Percentiles rank a stretch among this genome's conserved stretches.
Conservation (phyloP, 2,113 vertebrate species). For the Neoarius graeffei region DNA sequence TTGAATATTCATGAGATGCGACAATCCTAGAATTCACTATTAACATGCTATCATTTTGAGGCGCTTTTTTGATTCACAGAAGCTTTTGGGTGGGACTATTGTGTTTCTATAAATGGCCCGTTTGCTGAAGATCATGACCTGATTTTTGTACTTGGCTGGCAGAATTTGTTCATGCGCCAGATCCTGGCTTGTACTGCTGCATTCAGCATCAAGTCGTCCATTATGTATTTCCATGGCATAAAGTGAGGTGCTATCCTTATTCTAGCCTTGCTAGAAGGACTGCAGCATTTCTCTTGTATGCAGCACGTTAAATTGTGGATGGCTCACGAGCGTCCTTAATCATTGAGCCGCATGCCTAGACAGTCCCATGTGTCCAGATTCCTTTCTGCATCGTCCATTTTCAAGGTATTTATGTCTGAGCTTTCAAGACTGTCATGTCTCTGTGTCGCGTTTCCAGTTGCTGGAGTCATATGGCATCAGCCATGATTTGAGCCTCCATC, state of each 20-base stretch:
- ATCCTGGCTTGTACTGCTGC: background rate
- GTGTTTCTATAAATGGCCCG: background rate
- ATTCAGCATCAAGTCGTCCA: background rate
- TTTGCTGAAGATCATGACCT: slow-evolving; percentile 10
- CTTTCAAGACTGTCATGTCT: slow-evolving; percentile 13
- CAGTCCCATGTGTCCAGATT: background rate
- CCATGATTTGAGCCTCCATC: background rate
- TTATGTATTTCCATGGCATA: background rate
- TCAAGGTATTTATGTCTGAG: slow-evolving; percentile 9
- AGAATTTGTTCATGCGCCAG: slow-evolving; percentile 50
- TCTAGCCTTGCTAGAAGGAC: background rate
- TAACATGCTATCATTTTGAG: no score
- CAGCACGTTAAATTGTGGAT: background rate
- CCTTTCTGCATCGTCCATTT: background rate
- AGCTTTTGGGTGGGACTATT: background rate
- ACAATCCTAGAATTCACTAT: background rate
- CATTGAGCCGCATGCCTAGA: background rate
- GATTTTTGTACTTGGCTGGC: slow-evolving; percentile 47
- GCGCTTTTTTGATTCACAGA: background rate
- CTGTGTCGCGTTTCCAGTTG: slow-evolving; percentile 19
- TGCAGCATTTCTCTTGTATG: background rate
- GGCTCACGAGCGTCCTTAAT: background rate
- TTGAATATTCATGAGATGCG: slow-evolving; percentile 6
- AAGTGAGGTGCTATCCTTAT: background rate
- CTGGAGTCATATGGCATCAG: background rate